phyloP scores from a whole-genome alignment of 2,888 invertebrate genomes.

The Campoplex capitator region DNA sequence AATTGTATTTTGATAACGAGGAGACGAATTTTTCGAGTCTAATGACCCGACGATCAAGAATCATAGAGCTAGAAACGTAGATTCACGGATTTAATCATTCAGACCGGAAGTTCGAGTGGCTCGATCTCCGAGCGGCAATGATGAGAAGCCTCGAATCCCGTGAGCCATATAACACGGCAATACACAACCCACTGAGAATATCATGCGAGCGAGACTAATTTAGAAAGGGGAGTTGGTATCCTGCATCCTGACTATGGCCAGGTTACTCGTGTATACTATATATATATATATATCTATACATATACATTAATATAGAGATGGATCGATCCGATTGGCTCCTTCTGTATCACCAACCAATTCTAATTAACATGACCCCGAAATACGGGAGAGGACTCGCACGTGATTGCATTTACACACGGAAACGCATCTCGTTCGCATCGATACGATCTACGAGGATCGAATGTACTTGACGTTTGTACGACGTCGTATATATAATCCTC shows the following conservation, averaged over 20 bases:
- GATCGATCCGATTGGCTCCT: conserved; percentile 62
- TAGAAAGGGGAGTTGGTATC: not conserved
- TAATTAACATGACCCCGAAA: conserved; percentile 42
- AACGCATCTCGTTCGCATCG: conserved; percentile 34
- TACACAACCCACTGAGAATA: conserved; percentile 32
- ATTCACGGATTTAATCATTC: conserved; percentile 8
- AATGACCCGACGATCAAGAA: not conserved
- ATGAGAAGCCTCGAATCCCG: not conserved
- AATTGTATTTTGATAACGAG: not conserved
- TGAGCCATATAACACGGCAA: conserved; percentile 2
- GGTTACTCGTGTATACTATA: not conserved
- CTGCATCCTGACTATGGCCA: conserved; percentile 27
- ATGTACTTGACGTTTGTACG: conserved; percentile 14
- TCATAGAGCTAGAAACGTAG: not conserved
- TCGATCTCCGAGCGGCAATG: not conserved
- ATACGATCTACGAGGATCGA: conserved; percentile 32
- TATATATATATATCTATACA: not conserved
- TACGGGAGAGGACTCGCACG: conserved; percentile 13
- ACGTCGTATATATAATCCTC: conserved; percentile 11
- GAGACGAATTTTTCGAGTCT: not conserved
- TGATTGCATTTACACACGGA: conserved; percentile 35
- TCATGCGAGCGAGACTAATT: conserved; percentile 55
- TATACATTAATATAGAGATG: conserved; percentile 37
- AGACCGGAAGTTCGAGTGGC: conserved; percentile 19
- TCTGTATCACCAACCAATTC: conserved; percentile 52